These are phyloP conservation scores for Coelinius sp. DNA, from an alignment of 2,888 invertebrate genomes.

Conservation along the genomic window DNA sequence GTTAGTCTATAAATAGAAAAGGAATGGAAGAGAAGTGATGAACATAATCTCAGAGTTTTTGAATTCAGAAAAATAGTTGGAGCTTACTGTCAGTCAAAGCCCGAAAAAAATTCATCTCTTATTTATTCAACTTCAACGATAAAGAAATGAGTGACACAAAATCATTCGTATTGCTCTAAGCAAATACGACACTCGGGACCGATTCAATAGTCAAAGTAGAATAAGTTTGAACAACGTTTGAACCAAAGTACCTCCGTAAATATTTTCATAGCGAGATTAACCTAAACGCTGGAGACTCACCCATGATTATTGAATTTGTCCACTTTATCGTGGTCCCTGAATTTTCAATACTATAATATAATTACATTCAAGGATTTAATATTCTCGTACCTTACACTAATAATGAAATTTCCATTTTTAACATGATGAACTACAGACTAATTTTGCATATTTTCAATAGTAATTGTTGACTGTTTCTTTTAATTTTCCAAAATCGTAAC, in stretches of 20 bases:
- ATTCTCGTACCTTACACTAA: not conserved
- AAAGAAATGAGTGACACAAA: constrained; percentile 31
- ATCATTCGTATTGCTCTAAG: not conserved
- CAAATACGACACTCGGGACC: not conserved
- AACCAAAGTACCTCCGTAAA: constrained; percentile 1
- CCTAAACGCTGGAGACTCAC: not conserved
- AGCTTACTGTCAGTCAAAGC: not conserved
- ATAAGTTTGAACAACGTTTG: constrained; percentile 10
- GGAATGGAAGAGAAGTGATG: too few relatives aligned
- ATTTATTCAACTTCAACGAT: constrained; percentile 34
- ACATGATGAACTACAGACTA: too few relatives aligned
- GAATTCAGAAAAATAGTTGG: too few relatives aligned
- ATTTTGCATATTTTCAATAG: too few relatives aligned
- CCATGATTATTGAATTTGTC: not conserved
- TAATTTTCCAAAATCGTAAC: too few relatives aligned
- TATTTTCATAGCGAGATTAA: constrained; percentile 9
- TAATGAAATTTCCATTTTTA: too few relatives aligned
- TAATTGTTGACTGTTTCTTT: too few relatives aligned
- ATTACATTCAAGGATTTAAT: not conserved
- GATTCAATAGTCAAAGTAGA: constrained; percentile 3
- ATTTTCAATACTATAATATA: not conserved
- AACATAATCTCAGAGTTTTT: too few relatives aligned
- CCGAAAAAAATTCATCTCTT: constrained; percentile 24
- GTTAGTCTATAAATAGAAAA: too few relatives aligned
- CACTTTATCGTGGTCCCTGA: not conserved